Evolutionary conservation across 2,888 invertebrate genomes (phyloP).

Genomic region (Cephus spinipes): DNA sequence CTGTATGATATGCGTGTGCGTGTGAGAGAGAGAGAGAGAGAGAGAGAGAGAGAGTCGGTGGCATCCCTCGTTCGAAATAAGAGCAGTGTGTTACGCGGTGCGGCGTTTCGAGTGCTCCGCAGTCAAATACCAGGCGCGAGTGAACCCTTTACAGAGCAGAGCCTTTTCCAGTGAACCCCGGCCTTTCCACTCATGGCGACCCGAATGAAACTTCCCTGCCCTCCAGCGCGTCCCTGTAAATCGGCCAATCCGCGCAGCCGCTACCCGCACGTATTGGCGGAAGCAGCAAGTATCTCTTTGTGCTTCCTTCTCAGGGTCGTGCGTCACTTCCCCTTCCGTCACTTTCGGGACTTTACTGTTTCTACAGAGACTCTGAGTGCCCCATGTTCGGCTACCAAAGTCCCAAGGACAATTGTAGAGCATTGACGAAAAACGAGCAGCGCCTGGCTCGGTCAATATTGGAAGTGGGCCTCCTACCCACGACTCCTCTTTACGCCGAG

Average conservation of each 20-base stretch:
- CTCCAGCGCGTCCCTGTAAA: constrained; percentile 20
- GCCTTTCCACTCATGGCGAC: constrained; percentile 38
- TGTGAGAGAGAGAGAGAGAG: background rate
- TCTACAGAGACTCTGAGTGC: too few relatives aligned
- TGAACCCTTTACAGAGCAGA: background rate
- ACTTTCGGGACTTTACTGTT: too few relatives aligned
- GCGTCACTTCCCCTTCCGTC: too few relatives aligned
- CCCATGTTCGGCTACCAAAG: too few relatives aligned
- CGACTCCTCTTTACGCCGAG: constrained; percentile 19
- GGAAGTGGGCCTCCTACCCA: constrained; percentile 45
- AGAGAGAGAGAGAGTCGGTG: constrained; percentile 10
- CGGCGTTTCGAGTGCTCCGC: constrained; percentile 39
- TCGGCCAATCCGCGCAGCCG: constrained; percentile 25
- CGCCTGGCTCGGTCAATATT: constrained; percentile 54
- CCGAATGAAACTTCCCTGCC: constrained; percentile 40
- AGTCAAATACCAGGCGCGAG: constrained; percentile 31
- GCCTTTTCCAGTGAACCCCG: background rate
- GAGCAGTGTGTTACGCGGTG: constrained; percentile 41
- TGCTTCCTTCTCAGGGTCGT: too few relatives aligned
- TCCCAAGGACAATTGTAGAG: too few relatives aligned
- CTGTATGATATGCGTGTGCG: too few relatives aligned
- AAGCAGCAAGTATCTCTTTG: too few relatives aligned
- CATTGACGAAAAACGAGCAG: too few relatives aligned
- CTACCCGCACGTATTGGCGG: too few relatives aligned
- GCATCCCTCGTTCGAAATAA: constrained; percentile 35